Percentiles rank a stretch among this genome's conserved stretches.
Evolutionary conservation across 2,888 invertebrate genomes (phyloP).

Genomic region (Megaustenia siamemsis): DNA sequence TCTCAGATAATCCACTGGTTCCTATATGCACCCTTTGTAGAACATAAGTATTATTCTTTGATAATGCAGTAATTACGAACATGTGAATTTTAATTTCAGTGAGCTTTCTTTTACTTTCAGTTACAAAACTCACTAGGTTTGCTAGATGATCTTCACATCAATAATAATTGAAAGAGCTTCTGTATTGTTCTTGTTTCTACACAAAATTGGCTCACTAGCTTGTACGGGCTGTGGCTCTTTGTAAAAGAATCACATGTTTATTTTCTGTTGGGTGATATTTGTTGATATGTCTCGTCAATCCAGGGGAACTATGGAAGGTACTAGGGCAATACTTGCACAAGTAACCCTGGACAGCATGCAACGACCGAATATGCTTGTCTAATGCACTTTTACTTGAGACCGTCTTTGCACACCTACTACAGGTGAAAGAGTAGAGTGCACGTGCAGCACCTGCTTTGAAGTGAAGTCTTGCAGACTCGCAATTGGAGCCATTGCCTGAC

Average conservation of each 20-base stretch:
- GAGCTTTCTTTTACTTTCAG: too few species aligned
- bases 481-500: constrained; percentile 70
- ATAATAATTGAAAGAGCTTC: too few species aligned
- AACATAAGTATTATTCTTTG: too few species aligned
- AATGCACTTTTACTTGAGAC: constrained; percentile 69
- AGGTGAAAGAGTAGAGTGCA: constrained; percentile 56
- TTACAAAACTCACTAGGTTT: too few species aligned
- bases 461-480: constrained; percentile 68
- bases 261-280: constrained; percentile 80
- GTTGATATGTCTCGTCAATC: constrained; percentile 79
- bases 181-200: too few species aligned
- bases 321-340: constrained; percentile 79
- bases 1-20: too few species aligned
- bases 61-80: too few species aligned
- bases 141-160: too few species aligned
- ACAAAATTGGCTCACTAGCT: constrained; percentile 55
- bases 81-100: too few species aligned
- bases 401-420: constrained; percentile 66
- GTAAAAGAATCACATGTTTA: constrained; percentile 77
- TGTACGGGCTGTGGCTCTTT: constrained; percentile 72
- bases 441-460: constrained; percentile 67
- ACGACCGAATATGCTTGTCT: constrained; percentile 70
- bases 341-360: constrained; percentile 69
- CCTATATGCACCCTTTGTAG: too few species aligned
- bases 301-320: constrained; percentile 78